A percentile compares a stretch with the other conserved stretches of the same genome.
phyloP scores from a whole-genome alignment of 2,888 invertebrate genomes.

The Xestia xanthographa region DNA sequence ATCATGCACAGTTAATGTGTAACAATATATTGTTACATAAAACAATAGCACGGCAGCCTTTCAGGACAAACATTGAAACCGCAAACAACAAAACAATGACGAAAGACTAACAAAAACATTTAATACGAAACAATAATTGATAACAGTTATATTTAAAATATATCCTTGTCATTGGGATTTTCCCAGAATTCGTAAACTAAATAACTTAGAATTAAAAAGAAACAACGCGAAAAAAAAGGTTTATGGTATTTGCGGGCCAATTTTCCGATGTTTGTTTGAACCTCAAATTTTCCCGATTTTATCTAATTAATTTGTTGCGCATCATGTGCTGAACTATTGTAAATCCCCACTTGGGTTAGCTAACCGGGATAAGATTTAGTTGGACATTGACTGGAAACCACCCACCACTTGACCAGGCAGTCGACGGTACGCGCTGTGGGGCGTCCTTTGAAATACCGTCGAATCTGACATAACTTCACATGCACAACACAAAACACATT shows the following conservation, averaged over 20 bases:
- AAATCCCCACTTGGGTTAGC: too few relatives aligned
- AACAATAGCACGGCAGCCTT: not conserved
- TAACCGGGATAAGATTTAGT: too few relatives aligned
- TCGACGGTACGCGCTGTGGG: too few relatives aligned
- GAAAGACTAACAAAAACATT: slow-evolving; percentile 32
- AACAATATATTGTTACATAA: slow-evolving; percentile 14
- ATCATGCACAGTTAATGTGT: not conserved
- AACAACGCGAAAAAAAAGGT: not conserved
- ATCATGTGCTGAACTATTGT: too few relatives aligned
- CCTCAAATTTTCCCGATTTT: slow-evolving; percentile 45
- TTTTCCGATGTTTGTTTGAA: slow-evolving; percentile 31
- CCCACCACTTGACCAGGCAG: too few relatives aligned
- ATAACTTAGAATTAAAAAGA: not conserved
- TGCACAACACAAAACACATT: too few relatives aligned
- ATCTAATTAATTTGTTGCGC: slow-evolving; percentile 9
- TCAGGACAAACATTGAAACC: slow-evolving; percentile 37
- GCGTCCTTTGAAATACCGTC: too few relatives aligned
- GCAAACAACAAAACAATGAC: slow-evolving; percentile 25
- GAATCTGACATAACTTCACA: too few relatives aligned
- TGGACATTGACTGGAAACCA: too few relatives aligned
- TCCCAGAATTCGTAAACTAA: not conserved
- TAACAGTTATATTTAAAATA: not conserved
- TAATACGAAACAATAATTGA: slow-evolving; percentile 23
- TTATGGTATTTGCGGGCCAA: slow-evolving; percentile 38
- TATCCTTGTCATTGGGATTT: slow-evolving; percentile 1